These are phyloP conservation scores for Delphinus delphis DNA, from an alignment of 2,113 vertebrate genomes.

Conservation along the genomic window DNA sequence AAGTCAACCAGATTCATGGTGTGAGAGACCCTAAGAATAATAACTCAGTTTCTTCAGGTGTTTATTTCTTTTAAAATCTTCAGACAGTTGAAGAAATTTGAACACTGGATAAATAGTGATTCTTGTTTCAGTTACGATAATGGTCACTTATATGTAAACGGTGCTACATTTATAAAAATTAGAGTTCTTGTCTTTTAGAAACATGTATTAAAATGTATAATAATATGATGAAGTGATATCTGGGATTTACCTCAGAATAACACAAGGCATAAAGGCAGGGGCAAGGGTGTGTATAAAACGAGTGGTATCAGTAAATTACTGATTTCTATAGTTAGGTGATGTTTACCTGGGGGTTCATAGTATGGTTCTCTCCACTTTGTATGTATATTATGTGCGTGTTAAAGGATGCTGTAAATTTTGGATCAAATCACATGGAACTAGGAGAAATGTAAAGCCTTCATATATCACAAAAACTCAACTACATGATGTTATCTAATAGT, in stretches of 20 bases:
- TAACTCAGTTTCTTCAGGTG: neutral
- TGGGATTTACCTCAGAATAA: neutral
- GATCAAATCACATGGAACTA: neutral
- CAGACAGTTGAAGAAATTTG: neutral
- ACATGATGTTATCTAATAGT: neutral
- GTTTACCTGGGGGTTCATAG: neutral
- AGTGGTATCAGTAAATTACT: neutral
- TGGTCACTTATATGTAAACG: neutral
- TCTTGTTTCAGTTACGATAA: neutral
- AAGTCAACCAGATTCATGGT: neutral
- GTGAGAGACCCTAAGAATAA: neutral
- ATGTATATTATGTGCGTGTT: neutral
- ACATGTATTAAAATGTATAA: neutral
- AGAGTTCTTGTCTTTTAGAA: neutral
- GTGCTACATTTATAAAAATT: neutral
- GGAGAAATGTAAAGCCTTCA: neutral
- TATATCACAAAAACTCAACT: neutral
- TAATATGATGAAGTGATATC: neutral
- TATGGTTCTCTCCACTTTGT: neutral
- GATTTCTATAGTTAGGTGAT: neutral
- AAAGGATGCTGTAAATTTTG: neutral
- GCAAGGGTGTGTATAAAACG: neutral
- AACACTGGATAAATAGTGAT: neutral
- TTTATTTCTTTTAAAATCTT: neutral
- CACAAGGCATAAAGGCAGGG: neutral